A percentile compares a stretch with the other conserved stretches of the same genome.
These are phyloP conservation scores for Trinectes maculatus DNA, from an alignment of 2,113 vertebrate genomes.

Conservation along the genomic window DNA sequence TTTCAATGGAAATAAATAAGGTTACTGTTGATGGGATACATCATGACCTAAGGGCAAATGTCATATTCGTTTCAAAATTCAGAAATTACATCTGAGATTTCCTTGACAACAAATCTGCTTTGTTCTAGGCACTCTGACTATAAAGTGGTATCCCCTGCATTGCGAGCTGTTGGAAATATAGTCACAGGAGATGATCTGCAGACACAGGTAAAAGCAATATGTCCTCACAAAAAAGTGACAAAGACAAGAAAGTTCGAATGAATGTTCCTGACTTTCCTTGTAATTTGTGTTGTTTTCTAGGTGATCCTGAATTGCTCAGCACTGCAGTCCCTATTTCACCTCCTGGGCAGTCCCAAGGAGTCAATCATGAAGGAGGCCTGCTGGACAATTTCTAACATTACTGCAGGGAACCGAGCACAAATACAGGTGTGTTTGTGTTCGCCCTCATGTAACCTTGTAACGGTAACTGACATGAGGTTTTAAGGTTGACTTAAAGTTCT, in stretches of 20 bases:
- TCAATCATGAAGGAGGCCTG: constrained; percentile 99
- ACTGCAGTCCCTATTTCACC: constrained; percentile 94
- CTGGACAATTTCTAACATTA: constrained; percentile 99
- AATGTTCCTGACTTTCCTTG: constrained; percentile 9
- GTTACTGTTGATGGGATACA: not conserved
- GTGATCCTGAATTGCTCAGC: constrained; percentile 98
- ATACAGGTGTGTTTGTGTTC: constrained; percentile 86
- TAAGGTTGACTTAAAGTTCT: not conserved
- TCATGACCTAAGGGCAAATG: not conserved
- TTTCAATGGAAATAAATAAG: not conserved
- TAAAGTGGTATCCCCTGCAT: constrained; percentile 96
- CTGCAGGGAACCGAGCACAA: constrained; percentile 96
- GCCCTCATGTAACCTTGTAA: not conserved
- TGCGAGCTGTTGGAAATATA: constrained; percentile 96
- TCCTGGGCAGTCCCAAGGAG: constrained; percentile 96
- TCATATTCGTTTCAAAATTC: not conserved
- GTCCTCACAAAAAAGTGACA: not conserved
- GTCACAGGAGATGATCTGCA: constrained; percentile 98
- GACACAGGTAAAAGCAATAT: constrained; percentile 87
- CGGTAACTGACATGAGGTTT: not conserved
- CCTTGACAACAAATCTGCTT: constrained; percentile 25
- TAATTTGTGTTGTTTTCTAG: constrained; percentile 69
- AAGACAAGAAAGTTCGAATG: not conserved
- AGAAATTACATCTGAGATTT: not conserved
- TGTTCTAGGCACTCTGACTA: constrained; percentile 92